phyloP scores from a whole-genome alignment of 2,888 invertebrate species.

The Merodon equestris region DNA sequence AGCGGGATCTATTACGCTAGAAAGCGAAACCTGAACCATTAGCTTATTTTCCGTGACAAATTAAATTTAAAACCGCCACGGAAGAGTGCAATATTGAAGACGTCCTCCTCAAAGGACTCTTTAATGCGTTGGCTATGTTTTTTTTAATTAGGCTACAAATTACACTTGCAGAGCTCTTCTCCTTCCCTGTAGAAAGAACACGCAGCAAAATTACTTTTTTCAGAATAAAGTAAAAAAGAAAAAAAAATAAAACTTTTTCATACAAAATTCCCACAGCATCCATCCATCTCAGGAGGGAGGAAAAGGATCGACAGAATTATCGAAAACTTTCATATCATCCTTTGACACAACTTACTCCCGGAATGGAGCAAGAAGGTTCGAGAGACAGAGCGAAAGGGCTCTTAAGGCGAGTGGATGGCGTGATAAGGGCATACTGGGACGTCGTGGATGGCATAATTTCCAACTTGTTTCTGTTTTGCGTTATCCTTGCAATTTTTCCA shows the following conservation, averaged over 20 bases:
- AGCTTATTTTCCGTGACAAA: too few species aligned
- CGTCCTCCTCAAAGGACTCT: conserved; percentile 23
- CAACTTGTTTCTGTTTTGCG: conserved; percentile 26
- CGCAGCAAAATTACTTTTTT: neutral
- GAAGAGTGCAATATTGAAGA: too few species aligned
- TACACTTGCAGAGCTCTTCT: conserved; percentile 9
- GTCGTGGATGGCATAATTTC: conserved; percentile 35
- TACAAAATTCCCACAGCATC: conserved; percentile 14
- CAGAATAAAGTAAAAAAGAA: neutral
- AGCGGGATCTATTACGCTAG: too few species aligned
- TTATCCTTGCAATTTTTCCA: conserved; percentile 33
- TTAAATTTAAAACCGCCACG: too few species aligned
- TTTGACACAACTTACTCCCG: conserved; percentile 55
- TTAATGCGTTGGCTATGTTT: conserved; percentile 47
- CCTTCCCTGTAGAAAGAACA: neutral
- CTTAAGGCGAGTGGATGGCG: conserved; percentile 32
- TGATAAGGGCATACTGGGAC: conserved; percentile 27
- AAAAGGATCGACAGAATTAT: conserved; percentile 36
- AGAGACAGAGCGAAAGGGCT: conserved; percentile 1
- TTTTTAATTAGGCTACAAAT: conserved; percentile 54
- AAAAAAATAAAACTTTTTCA: conserved; percentile 22
- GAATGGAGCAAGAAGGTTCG: neutral
- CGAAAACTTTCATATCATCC: conserved; percentile 58
- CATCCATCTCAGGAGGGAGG: neutral
- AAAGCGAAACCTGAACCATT: too few species aligned